phyloP scores from a whole-genome alignment of 2,797 vertebrate genomes.

The Odontamblyopus rebecca region DNA sequence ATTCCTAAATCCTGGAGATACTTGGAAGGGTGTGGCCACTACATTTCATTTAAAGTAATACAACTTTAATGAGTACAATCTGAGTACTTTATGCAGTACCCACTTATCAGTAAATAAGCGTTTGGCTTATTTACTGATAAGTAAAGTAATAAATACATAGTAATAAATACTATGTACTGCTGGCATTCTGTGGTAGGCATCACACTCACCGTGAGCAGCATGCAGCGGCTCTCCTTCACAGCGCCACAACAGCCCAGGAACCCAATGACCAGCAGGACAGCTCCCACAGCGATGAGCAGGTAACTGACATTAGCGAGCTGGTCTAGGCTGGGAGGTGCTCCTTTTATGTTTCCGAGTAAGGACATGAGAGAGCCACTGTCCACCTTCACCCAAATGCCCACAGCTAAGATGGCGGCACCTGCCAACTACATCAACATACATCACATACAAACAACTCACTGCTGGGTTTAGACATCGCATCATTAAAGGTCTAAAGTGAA shows the following conservation, averaged over 20 bases:
- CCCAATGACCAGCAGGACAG: constrained; percentile 76
- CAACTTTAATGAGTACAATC: too few relatives aligned
- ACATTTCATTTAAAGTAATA: too few relatives aligned
- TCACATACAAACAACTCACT: background rate
- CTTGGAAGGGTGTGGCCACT: too few relatives aligned
- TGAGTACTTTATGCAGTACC: too few relatives aligned
- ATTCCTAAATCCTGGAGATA: too few relatives aligned
- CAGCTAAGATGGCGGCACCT: constrained; percentile 71
- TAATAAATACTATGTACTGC: too few relatives aligned
- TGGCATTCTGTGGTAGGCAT: too few relatives aligned
- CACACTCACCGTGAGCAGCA: constrained; percentile 79
- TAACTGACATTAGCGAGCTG: constrained; percentile 71
- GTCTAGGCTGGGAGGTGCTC: constrained; percentile 29
- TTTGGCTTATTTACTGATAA: too few relatives aligned
- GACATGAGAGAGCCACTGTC: constrained; percentile 74
- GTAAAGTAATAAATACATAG: too few relatives aligned
- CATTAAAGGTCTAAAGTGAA: background rate
- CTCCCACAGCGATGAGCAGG: constrained; percentile 76
- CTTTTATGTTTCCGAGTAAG: constrained; percentile 48
- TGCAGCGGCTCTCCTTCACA: constrained; percentile 77
- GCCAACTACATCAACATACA: constrained; percentile 65
- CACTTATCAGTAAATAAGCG: too few relatives aligned
- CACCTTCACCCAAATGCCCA: constrained; percentile 83
- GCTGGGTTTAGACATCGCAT: too few relatives aligned
- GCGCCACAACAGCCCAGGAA: constrained; percentile 86